These are phyloP conservation scores for Onchidella celtica DNA, from an alignment of 2,888 invertebrate genomes.

Conservation along the genomic window DNA sequence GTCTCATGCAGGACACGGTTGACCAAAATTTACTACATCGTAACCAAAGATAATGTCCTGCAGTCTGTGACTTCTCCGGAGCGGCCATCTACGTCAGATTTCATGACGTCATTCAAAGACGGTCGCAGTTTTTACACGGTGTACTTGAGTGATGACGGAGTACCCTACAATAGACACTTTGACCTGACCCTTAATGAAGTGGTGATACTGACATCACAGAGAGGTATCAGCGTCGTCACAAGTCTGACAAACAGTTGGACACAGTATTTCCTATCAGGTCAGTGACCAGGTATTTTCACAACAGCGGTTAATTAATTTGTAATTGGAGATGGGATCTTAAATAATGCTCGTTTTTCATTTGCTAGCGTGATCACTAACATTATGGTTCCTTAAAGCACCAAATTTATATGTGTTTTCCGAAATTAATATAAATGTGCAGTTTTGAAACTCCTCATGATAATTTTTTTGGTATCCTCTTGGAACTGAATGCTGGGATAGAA, in stretches of 20 bases:
- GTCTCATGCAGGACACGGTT: background rate
- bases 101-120: background rate
- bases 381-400: no score
- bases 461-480: no score
- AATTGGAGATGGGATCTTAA: no score
- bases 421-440: no score
- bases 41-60: background rate
- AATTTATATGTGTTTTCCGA: no score
- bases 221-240: background rate
- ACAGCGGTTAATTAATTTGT: no score
- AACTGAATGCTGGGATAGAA: no score
- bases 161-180: background rate
- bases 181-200: background rate
- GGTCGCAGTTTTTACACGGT: background rate
- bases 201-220: constrained; percentile 18
- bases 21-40: constrained; percentile 18
- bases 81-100: background rate
- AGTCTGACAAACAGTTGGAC: background rate
- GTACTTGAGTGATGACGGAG: background rate
- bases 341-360: no score
- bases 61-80: background rate
- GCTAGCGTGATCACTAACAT: no score
- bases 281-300: no score
- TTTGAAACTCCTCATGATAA: no score
- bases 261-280: constrained; percentile 11